Base-by-base conservation (phyloP, 1,140 invertebrate species). In the Macrobrachium nipponense region DNA sequence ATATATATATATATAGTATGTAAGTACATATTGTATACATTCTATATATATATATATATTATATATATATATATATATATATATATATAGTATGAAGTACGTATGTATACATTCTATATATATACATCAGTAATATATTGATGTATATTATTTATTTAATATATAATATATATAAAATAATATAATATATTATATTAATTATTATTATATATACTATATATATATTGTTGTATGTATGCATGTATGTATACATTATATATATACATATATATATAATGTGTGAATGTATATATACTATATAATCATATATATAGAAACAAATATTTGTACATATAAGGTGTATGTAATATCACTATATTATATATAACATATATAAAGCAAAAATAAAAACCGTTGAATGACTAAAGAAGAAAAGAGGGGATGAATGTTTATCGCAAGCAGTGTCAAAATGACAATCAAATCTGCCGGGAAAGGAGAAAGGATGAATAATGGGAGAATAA, bases 101-200 rank as follows among this genome's bases (percentile, higher is more conserved):
- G n/a, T 70, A 15, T 20, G 7, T 70, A 15, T 70, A 15, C 20
- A 15, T 18, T 70, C 3, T 70, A 23, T 70, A 20, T 70, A 70
- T 70, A 70, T 23, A 20, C 10, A 70, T 70, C 7, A n/a, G n/a
- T n/a, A n/a, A 27, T 70, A 70, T 70, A 70, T 70, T 70, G 11
- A 20, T 70, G 8, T 70, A 70, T 27, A 70, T 27, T 27, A 70
- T 70, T n/a, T n/a, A n/a, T n/a, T n/a, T n/a, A n/a, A 70, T 70
- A 27, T 70, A 70, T 70, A 27, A 70, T 70, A 27, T 70, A 70
- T 70, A 70, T 70, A 70, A 27, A 70, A 1, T 2, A n/a, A 18
- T 70, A 20, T 70, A 70, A 70, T 70, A 70, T 70, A 70, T n/a
- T 70, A 20, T 70, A 70, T 70, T n/a, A n/a, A n/a, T n/a, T n/a